Base-by-base conservation (phyloP, 2,797 vertebrate species). In the Enteromius afrohamiltoni region DNA sequence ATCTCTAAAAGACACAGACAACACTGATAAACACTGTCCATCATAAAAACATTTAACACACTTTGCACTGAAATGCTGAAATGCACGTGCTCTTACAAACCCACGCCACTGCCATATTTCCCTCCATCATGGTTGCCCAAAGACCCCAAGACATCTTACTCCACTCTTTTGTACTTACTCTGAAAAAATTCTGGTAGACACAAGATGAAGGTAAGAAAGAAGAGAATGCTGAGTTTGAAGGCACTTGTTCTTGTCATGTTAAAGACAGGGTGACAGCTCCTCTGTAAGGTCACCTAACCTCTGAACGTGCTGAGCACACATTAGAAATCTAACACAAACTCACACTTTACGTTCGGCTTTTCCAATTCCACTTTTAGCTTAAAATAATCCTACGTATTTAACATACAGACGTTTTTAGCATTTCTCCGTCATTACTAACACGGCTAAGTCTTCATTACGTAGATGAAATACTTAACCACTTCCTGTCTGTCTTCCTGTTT, bases 151-250 rank as follows among this genome's bases (percentile, higher is more conserved):
- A n/a, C 62, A 76, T 45, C 19, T 34, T 83, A 69, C 94, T 95
- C 93, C 88, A 96, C 96, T 95, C 10, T n/a, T 74, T 68, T 95
- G 14, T 92, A 92, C 71, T 92, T 77, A 86, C 92, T 86, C 85
- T 91, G 92, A 92, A 97, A 97, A 92, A 96, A 95, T 58, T 98
- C 96, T 49, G 96, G 96, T 75, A 99, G 95, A 87, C 95, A 96
- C 86, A 98, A 88, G 92, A 97, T 95, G 85, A 97, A 94, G 76
- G 90, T 68, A 1, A 94, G 89, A 88, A 96, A 90, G 88, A 96
- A 84, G 84, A 95, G 93, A 53, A 95, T 79, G 82, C 92, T 51
- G 85, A 98, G 93, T 93, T 96, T 97, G 82, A 91, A 86, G 77
- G 95, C 74, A 5, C 88, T 89, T 47, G 91, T 88, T 90, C 92